A percentile compares a stretch with the other conserved stretches of the same genome.
Evolutionary conservation across 2,888 invertebrate genomes (phyloP).

Genomic region (Flabesymbios commensalis): DNA sequence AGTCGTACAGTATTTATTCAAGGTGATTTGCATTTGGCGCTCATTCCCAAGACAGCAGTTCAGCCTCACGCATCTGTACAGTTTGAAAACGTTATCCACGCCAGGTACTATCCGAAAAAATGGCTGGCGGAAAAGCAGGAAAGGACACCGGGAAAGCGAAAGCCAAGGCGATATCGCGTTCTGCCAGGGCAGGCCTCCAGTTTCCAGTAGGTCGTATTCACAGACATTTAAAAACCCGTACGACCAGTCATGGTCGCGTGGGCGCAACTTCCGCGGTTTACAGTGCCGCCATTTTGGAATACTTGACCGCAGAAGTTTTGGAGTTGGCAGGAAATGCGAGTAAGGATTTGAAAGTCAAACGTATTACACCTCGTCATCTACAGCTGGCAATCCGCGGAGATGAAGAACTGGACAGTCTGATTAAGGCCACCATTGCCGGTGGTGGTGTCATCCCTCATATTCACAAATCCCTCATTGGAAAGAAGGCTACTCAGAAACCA

Average conservation of each 20-base stretch:
- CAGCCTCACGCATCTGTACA: no score
- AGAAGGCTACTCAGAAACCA: slow-evolving; percentile 75
- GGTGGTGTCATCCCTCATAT: slow-evolving; percentile 99
- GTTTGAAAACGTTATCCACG: no score
- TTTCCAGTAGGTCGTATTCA: slow-evolving; percentile 99
- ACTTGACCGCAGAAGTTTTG: slow-evolving; percentile 98
- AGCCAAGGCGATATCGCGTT: no score
- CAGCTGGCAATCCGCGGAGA: slow-evolving; percentile 99
- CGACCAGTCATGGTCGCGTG: slow-evolving; percentile 98
- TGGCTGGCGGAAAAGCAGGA: no score
- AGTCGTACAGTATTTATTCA: no score
- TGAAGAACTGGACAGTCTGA: slow-evolving; percentile 98
- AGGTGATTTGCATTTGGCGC: no score
- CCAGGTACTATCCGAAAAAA: no score
- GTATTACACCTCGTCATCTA: slow-evolving; percentile 98
- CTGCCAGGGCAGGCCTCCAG: no score
- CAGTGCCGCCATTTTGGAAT: slow-evolving; percentile 99
- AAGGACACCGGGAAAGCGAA: no score
- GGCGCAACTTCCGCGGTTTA: slow-evolving; percentile 99
- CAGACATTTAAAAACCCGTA: slow-evolving; percentile 97
- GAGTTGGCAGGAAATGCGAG: slow-evolving; percentile 99
- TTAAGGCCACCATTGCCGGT: slow-evolving; percentile 99
- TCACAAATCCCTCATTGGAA: slow-evolving; percentile 99
- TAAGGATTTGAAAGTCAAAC: slow-evolving; percentile 99
- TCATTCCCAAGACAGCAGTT: no score